phyloP scores from a whole-genome alignment of 2,113 vertebrate genomes.

The Pica pica region DNA sequence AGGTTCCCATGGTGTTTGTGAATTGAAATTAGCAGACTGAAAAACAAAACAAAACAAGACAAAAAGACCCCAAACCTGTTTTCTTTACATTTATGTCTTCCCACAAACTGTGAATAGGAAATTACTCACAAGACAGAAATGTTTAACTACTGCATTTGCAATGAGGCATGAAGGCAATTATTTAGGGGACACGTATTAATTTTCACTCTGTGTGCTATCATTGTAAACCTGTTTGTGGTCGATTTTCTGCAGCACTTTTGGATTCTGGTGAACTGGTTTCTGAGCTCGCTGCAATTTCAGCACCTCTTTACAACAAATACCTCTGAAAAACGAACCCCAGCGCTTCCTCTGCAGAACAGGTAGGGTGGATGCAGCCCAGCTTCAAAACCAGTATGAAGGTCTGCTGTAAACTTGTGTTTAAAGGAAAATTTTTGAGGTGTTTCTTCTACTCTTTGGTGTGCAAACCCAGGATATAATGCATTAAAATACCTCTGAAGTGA shows the following conservation, averaged over 20 bases:
- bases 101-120: slow-evolving; percentile 40
- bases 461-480: not conserved
- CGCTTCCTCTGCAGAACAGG: not conserved
- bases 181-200: slow-evolving; percentile 21
- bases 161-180: slow-evolving; percentile 35
- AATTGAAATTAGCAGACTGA: slow-evolving; percentile 71
- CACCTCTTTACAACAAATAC: fast-evolving
- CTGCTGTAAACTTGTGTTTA: not conserved
- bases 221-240: slow-evolving; percentile 18
- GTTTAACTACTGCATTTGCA: slow-evolving; percentile 50
- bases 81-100: slow-evolving; percentile 54
- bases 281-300: not conserved
- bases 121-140: slow-evolving; percentile 39
- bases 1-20: slow-evolving; percentile 58
- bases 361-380: not conserved
- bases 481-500: not conserved
- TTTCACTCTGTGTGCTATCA: slow-evolving; percentile 37
- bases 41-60: not conserved
- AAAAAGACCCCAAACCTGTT: slow-evolving; percentile 24
- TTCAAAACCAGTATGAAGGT: not conserved
- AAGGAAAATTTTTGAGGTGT: not conserved
- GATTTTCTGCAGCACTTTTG: not conserved
- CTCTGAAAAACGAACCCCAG: not conserved
- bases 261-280: not conserved
- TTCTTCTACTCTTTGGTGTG: not conserved